Base-by-base conservation (phyloP, 2,113 vertebrate species). In the Gadus macrocephalus region DNA sequence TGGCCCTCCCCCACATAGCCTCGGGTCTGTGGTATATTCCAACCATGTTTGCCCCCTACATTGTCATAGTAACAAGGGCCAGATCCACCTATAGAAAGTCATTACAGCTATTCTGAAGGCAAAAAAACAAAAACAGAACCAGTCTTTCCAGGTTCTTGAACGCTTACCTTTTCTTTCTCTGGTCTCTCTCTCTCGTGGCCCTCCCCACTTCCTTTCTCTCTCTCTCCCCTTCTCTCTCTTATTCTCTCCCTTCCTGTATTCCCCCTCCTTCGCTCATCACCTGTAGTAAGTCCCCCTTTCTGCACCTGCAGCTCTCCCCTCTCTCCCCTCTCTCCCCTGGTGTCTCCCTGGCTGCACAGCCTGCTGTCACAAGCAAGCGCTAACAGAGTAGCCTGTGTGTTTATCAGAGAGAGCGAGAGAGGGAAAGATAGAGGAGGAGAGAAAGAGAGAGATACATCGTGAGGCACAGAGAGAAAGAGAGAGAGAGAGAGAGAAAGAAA, bases 61-160 rank as follows among this genome's bases (percentile, higher is more conserved):
- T 93, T 93, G 92, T 91, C 91, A 92, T 91, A 85, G 91, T 78
- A 90, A 92, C 90, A 53, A 81, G 60, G 61, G 75, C 1, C 65
- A 86, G 79, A 77, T 84, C 77, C 82, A 76, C 84, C 84, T 82
- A 85, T 84, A 81, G 81, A 88, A 84, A 82, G 81, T 90, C 82
- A 88, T 89, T 88, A 87, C 71, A 88, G 84, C 87, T 81, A 88
- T 81, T 89, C 70, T 79, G 55, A 58, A 79, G 79, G 42, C 60
- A 72, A 78, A 60, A 71, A 62, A 72, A 80, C 20, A 81, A 81
- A 76, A 15, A 69, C 7, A 73, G 73, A 70, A 67, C 68, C 59
- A 64, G 77, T 71, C 67, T 27, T 28, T 19, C 20, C 62, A 15
- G 61, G 53, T 15, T 25, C 25, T 25, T 25, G 25, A 56, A 17